Evolutionary conservation across 2,888 invertebrate species (phyloP).

Genomic region (Toxonevra muliebris): DNA sequence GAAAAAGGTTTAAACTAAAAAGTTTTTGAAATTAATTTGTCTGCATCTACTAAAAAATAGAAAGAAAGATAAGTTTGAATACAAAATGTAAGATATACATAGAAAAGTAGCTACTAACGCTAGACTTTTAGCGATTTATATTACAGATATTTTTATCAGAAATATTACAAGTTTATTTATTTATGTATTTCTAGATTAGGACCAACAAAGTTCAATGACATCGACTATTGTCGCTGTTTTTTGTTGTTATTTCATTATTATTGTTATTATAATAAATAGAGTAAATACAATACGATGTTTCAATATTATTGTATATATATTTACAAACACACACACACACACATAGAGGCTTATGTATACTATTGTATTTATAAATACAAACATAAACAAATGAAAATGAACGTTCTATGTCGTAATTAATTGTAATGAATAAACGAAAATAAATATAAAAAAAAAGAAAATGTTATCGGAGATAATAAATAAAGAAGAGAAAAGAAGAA

Average conservation of each 20-base stretch:
- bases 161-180: not conserved
- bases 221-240: constrained; percentile 28
- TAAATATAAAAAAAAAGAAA: not conserved
- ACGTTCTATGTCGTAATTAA: not conserved
- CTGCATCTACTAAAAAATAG: too few relatives aligned
- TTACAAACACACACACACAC: constrained; percentile 4
- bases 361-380: not conserved
- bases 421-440: not conserved
- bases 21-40: too few relatives aligned
- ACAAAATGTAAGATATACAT: too few relatives aligned
- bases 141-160: not conserved
- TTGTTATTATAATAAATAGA: constrained; percentile 1
- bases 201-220: constrained; percentile 37
- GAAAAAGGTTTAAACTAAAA: too few relatives aligned
- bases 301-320: not conserved
- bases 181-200: not conserved
- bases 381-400: too few relatives aligned
- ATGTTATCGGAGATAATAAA: too few relatives aligned
- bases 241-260: not conserved
- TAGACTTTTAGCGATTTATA: not conserved
- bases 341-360: not conserved
- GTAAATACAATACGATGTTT: not conserved
- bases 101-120: too few relatives aligned
- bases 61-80: too few relatives aligned
- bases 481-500: too few relatives aligned